phyloP scores from a whole-genome alignment of 2,888 invertebrate genomes.

The Pollenia labialis region DNA sequence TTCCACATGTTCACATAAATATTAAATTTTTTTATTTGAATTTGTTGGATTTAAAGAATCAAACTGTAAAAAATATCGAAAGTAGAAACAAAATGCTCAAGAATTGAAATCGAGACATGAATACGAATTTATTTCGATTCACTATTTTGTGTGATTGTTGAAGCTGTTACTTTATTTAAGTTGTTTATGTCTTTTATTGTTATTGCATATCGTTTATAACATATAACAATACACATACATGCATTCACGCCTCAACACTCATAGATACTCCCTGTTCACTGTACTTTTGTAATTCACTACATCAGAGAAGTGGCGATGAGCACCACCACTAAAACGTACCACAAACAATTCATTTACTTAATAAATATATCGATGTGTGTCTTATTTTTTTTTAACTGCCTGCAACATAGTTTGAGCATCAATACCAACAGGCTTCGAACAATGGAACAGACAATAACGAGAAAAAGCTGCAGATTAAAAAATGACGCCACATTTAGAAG shows the following conservation, averaged over 20 bases:
- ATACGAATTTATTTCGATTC: conserved; percentile 59
- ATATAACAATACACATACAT: background rate
- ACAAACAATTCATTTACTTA: conserved; percentile 50
- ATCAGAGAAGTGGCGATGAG: conserved; percentile 56
- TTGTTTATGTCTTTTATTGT: conserved; percentile 40
- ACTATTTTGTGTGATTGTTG: conserved; percentile 14
- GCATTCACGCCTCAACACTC: background rate
- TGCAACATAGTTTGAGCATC: conserved; percentile 23
- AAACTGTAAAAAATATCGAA: background rate
- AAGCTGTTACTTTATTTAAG: conserved; percentile 11
- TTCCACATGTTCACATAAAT: background rate
- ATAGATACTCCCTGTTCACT: background rate
- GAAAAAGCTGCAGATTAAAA: conserved; percentile 17
- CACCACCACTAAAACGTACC: conserved; percentile 53
- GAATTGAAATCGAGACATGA: conserved; percentile 64
- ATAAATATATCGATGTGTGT: conserved; percentile 14
- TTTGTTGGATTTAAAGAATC: conserved; percentile 5
- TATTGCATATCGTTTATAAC: conserved; percentile 36
- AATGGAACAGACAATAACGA: conserved; percentile 16
- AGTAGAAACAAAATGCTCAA: conserved; percentile 45
- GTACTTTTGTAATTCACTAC: background rate
- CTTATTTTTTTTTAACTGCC: conserved; percentile 27
- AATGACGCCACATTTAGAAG: conserved; percentile 31
- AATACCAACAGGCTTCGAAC: conserved; percentile 53
- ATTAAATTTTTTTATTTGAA: background rate